Evolutionary conservation across 2,113 vertebrate genomes (phyloP), one percentile per base, ranked within the genome.

Genomic region (Coptodon rendalli): DNA sequence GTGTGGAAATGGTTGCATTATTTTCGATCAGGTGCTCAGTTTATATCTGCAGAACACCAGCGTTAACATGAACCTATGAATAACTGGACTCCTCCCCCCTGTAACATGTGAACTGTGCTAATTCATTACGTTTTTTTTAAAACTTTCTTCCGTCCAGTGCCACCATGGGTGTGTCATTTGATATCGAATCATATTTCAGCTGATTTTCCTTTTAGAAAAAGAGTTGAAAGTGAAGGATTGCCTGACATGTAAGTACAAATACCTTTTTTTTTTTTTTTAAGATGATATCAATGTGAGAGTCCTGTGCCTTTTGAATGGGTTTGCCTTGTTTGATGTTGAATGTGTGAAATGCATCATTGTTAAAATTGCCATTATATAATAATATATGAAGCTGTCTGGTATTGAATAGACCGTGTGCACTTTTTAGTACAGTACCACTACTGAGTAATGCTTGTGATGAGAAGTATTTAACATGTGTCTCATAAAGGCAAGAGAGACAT

Each of bases 241-340:
- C 81, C 89, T 76, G 78, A 91, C 73, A 82, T 93, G 87, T 93
- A 88, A 90, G 94, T 94, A 86, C 52, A 88, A 87, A 91, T 38
- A 38, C 10, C 6, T 3, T 66, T 0, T 16, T 59, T 29, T 29
- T 9, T 4, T n/a, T 36, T 19, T 7, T 0, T 3, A 92, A 66
- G 83, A 95, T 85, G 95, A 90, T 95, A 95, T 97, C 95, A 95
- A 96, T 98, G 97, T 98, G 97, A 97, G 94, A 96, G 98, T 98
- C 96, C 96, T 96, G 97, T 98, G 98, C 97, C 98, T 99, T 68
- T 97, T 97, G 76, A 96, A 96, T 97, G 96, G 96, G 96, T 97
- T 97, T 97, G 97, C 97, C 98, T 97, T 97, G 97, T 98, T 97
- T 95, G 73, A 96, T 98, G 97, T 98, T 96, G 96, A 98, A 98